Percentiles rank a stretch among this genome's conserved stretches.
Conservation (phyloP, 2,888 invertebrate species). For the Agonopterix alstromeriana region DNA sequence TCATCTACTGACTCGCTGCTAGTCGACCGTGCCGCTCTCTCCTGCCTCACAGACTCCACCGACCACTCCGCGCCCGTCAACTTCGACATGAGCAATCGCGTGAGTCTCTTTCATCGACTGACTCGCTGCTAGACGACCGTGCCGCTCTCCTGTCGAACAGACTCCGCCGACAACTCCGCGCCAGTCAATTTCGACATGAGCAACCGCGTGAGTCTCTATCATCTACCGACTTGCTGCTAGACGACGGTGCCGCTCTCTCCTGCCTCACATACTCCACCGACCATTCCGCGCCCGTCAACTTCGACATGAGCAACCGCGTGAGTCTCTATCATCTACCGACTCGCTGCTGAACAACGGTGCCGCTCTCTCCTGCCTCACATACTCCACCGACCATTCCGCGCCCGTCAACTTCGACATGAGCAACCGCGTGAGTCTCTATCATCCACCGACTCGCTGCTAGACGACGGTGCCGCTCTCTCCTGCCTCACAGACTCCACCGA, state of each 20-base stretch:
- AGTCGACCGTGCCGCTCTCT: constrained; percentile 82
- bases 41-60: constrained; percentile 90
- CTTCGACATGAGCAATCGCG: constrained; percentile 95
- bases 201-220: constrained; percentile 81
- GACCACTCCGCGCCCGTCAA: constrained; percentile 94
- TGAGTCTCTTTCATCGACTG: constrained; percentile 66
- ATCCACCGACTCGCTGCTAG: constrained; percentile 74
- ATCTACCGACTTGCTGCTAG: constrained; percentile 74
- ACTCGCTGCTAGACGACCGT: constrained; percentile 73
- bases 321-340: constrained; percentile 61
- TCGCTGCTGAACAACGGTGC: constrained; percentile 76
- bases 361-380: constrained; percentile 90
- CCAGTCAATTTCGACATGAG: constrained; percentile 95
- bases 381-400: constrained; percentile 93
- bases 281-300: constrained; percentile 93
- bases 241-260: constrained; percentile 82
- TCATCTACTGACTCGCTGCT: constrained; percentile 74
- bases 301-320: constrained; percentile 94
- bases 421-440: constrained; percentile 81
- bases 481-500: constrained; percentile 93
- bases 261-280: constrained; percentile 93
- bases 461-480: constrained; percentile 82
- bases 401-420: constrained; percentile 95
- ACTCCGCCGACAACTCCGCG: constrained; percentile 93
- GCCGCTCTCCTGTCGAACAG: constrained; percentile 90